These are phyloP conservation scores for Gadopsis bispinosus DNA, from an alignment of 2,797 vertebrate genomes.

Conservation along the genomic window DNA sequence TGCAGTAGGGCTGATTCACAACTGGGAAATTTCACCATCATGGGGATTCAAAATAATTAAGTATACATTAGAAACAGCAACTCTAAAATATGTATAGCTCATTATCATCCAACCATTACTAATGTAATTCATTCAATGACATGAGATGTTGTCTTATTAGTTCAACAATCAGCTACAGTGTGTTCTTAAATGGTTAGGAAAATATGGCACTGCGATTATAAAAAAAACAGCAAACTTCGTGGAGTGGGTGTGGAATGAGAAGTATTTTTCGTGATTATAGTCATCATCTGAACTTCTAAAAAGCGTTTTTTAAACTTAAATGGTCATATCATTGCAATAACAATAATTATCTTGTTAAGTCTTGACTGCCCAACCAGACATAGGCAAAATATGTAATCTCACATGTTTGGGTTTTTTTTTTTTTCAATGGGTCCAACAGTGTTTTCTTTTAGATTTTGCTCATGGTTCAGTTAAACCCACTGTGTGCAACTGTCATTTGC, in stretches of 20 bases:
- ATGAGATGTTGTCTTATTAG: not conserved
- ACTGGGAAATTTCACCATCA: constrained; percentile 45
- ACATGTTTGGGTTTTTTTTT: not conserved
- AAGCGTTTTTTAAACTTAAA: constrained; percentile 46
- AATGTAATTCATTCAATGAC: not conserved
- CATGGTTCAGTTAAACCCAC: constrained; percentile 24
- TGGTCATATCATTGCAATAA: constrained; percentile 35
- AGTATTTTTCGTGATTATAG: constrained; percentile 39
- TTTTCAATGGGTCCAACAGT: constrained; percentile 14
- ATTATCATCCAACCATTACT: constrained; percentile 14
- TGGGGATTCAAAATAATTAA: constrained; percentile 29
- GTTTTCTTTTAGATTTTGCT: constrained; percentile 19
- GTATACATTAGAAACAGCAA: constrained; percentile 1
- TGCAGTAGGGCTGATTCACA: constrained; percentile 39
- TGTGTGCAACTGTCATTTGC: constrained; percentile 28
- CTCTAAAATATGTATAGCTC: not conserved
- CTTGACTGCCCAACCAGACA: constrained; percentile 11
- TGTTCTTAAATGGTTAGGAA: not conserved
- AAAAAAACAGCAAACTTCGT: constrained; percentile 2
- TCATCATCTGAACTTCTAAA: constrained; percentile 42
- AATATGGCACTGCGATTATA: not conserved
- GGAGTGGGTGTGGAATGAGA: not conserved
- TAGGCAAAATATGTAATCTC: constrained; percentile 36
- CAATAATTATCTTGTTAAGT: constrained; percentile 39
- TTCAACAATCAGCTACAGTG: not conserved